These are phyloP conservation scores for Nerophis lumbriciformis DNA, from an alignment of 2,113 vertebrate species.

Conservation along the genomic window DNA sequence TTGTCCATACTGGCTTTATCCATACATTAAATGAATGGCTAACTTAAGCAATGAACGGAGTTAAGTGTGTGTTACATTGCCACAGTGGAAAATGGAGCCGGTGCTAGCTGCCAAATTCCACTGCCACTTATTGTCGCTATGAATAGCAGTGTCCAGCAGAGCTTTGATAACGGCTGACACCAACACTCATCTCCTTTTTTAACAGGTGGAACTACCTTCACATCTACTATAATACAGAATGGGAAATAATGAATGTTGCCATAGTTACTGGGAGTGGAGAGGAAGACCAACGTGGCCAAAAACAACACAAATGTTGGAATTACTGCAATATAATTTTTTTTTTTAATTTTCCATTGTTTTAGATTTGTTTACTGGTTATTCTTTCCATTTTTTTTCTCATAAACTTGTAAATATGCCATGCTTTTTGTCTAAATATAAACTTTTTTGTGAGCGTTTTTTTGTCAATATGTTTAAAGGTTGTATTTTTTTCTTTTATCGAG, in stretches of 20 bases:
- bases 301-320: conserved; percentile 26
- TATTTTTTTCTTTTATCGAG: not conserved
- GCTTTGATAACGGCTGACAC: conserved; percentile 57
- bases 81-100: conserved; percentile 53
- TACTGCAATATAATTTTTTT: conserved; percentile 31
- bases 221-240: conserved; percentile 50
- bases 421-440: conserved; percentile 47
- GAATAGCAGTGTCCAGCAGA: conserved; percentile 56
- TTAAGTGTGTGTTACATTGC: not conserved
- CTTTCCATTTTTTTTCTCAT: conserved; percentile 38
- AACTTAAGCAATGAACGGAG: not conserved
- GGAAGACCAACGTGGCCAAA: conserved; percentile 1
- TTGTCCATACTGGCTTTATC: not conserved
- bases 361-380: conserved; percentile 40
- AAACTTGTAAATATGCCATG: conserved; percentile 70
- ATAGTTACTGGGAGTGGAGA: conserved; percentile 5
- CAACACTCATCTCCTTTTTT: conserved; percentile 12
- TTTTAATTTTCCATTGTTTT: conserved; percentile 27
- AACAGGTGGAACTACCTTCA: conserved; percentile 68
- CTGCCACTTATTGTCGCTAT: conserved; percentile 64
- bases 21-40: not conserved
- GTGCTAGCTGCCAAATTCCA: conserved; percentile 61
- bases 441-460: conserved; percentile 8
- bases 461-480: not conserved
- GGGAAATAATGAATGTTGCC: not conserved